Percentiles rank a stretch among this genome's conserved stretches.
These are phyloP conservation scores for Timema cristinae DNA, from an alignment of 2,888 invertebrate species.

Conservation along the genomic window DNA sequence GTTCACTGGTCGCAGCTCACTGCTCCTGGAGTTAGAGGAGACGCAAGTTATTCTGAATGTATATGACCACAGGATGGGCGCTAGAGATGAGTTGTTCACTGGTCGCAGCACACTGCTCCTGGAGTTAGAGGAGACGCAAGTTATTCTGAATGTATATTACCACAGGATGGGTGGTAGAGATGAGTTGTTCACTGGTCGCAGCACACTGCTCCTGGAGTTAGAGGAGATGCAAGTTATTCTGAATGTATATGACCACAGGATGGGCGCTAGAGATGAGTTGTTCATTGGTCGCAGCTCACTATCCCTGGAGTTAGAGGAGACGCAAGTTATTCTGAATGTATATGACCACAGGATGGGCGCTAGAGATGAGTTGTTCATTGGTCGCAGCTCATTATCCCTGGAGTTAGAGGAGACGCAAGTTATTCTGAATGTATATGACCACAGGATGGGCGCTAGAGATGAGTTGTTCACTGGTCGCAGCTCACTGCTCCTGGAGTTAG, in stretches of 20 bases:
- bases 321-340: slow-evolving; percentile 42
- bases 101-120: slow-evolving; percentile 45
- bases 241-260: no score
- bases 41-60: slow-evolving; percentile 41
- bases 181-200: slow-evolving; percentile 41
- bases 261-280: slow-evolving; percentile 45
- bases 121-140: slow-evolving; percentile 44
- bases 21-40: slow-evolving; percentile 46
- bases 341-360: slow-evolving; percentile 48
- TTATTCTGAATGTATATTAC: slow-evolving; percentile 42
- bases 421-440: no score
- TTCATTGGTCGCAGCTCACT: slow-evolving; percentile 43
- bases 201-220: slow-evolving; percentile 47
- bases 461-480: slow-evolving; percentile 42
- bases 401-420: slow-evolving; percentile 44
- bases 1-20: slow-evolving; percentile 42
- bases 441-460: slow-evolving; percentile 46
- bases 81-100: slow-evolving; percentile 42
- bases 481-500: slow-evolving; percentile 46
- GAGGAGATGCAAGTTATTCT: no score
- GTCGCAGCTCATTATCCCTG: slow-evolving; percentile 45
- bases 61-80: slow-evolving; percentile 41
- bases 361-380: slow-evolving; percentile 41
- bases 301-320: slow-evolving; percentile 45
- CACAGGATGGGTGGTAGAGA: slow-evolving; percentile 46